Conservation (phyloP, 2,797 vertebrate species). For the Tragopan temminckii region DNA sequence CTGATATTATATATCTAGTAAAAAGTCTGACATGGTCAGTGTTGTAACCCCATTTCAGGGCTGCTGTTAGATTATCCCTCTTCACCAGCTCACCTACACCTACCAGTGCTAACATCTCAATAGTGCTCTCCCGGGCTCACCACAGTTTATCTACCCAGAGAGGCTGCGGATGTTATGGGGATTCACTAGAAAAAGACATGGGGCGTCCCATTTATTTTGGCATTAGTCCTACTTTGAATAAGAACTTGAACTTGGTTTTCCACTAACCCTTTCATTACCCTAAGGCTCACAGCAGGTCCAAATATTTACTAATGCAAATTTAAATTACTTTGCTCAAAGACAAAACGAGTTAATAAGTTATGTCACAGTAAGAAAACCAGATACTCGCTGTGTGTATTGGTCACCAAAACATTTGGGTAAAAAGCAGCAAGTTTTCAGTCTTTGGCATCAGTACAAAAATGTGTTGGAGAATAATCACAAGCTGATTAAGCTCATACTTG, state of each 20-base stretch:
- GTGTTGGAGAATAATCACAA: background rate
- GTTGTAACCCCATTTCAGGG: background rate
- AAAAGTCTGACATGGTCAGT: background rate
- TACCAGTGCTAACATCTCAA: background rate
- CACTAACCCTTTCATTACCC: background rate
- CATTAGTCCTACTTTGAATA: background rate
- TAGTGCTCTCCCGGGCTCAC: background rate
- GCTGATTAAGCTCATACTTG: background rate
- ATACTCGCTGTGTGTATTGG: background rate
- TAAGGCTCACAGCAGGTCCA: background rate
- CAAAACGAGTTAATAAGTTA: background rate
- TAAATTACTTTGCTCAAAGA: background rate
- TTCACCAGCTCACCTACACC: background rate
- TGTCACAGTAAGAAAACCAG: background rate
- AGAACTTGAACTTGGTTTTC: background rate
- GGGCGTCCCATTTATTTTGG: background rate
- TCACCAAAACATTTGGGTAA: background rate
- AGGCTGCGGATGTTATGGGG: background rate
- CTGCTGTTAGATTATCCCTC: background rate
- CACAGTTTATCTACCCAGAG: background rate
- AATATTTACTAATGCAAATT: background rate
- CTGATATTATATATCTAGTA: background rate
- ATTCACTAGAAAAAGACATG: background rate
- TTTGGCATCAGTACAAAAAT: background rate
- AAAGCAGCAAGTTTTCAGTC: background rate